A percentile compares a stretch with the other conserved stretches of the same genome.
phyloP scores from a whole-genome alignment of 2,797 vertebrate species.

The Caiman crocodilus region DNA sequence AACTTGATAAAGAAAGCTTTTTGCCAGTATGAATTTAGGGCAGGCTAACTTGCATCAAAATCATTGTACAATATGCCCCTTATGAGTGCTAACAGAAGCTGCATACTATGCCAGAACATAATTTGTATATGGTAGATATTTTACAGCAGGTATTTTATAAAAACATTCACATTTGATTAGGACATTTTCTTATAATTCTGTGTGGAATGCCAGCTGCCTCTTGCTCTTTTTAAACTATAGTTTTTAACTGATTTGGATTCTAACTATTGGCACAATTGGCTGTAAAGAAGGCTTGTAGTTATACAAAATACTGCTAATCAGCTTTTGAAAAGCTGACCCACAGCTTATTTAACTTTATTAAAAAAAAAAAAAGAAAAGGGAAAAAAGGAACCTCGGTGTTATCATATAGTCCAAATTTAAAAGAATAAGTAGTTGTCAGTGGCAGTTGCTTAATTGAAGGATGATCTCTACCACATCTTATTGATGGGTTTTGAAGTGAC shows the following conservation, averaged over 20 bases:
- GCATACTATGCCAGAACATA: background rate
- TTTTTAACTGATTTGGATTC: background rate
- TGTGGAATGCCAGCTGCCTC: background rate
- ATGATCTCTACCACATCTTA: no score
- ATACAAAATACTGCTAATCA: background rate
- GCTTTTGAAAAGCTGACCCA: background rate
- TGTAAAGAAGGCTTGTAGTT: background rate
- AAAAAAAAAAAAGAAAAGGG: no score
- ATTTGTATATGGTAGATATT: background rate
- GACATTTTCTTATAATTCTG: background rate
- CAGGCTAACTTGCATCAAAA: slow-evolving; percentile 51
- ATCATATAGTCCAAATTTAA: background rate
- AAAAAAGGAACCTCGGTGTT: background rate
- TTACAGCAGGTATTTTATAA: background rate
- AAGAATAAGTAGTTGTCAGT: background rate
- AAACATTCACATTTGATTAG: slow-evolving; percentile 1
- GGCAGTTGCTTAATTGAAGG: no score
- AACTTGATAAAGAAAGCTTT: slow-evolving; percentile 29
- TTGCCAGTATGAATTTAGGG: background rate
- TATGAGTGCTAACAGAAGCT: slow-evolving; percentile 34
- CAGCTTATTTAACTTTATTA: background rate
- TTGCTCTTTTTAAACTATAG: background rate
- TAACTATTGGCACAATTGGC: background rate
- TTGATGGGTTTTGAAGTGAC: no score
- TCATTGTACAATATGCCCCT: slow-evolving; percentile 4